Evolutionary conservation across 2,113 vertebrate genomes (phyloP), one percentile per base, ranked within the genome.

Genomic region (Pelecanus crispus): DNA sequence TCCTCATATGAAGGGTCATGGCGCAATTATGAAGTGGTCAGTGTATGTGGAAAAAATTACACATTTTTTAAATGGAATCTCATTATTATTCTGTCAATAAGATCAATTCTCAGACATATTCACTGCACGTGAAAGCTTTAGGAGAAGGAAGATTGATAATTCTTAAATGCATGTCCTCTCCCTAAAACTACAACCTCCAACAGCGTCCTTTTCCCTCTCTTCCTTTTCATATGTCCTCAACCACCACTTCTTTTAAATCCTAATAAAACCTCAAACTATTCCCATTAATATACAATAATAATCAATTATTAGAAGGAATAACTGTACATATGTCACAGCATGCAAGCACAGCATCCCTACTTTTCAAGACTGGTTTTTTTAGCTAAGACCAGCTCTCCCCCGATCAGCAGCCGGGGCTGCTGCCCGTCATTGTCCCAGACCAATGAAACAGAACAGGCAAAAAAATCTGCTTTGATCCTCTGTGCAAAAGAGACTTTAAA

Each of bases 401-500:
- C 0, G 0, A 1, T 17, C 49, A 31, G 17, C 4, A 7, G 58
- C 62, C 28, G 14, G 10, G 5, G 28, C 5, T 65, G 36, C 47
- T 81, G 59, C 61, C 40, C 6, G 0, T 67, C 85, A 32, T 50
- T 81, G 72, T 75, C n/a, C 45, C 68, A 77, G 29, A 58, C 12
- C 74, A 88, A 20, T 29, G 40, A 83, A 85, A 91, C 5, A 86
- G 49, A 71, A 72, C 13, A 62, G 36, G 56, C 14, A 32, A 44
- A 79, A 50, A 63, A 29, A 29, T 32, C 13, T 58, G 20, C 52
- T 52, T 86, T 80, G 17, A 70, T 73, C n/a, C 31, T 75, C 78
- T 49, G 36, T 29, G 29, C 53, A 56, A 26, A 88, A 74, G 47
- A 73, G 40, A 81, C 4, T 4, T 55, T 55, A 81, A 62, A 83